These are phyloP conservation scores for Pterobdella sp. DNA, from an alignment of 2,888 invertebrate species.

Conservation along the genomic window DNA sequence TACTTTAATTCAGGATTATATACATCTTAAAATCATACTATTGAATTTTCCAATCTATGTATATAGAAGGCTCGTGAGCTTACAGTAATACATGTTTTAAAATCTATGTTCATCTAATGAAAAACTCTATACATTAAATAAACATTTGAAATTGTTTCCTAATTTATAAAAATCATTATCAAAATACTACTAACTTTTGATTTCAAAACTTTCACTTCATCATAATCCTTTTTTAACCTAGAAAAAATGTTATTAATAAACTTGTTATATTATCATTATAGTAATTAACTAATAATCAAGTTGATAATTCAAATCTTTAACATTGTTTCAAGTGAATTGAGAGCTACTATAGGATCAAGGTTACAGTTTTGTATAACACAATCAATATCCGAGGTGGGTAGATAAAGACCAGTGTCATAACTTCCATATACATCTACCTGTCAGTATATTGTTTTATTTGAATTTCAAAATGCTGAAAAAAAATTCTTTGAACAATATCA, in stretches of 20 bases:
- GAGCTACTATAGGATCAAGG: conserved; percentile 65
- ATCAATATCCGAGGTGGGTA: conserved; percentile 81
- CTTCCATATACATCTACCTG: conserved; percentile 94
- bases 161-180: neutral
- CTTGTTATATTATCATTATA: neutral
- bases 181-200: conserved; percentile 65
- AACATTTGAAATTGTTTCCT: too few relatives aligned
- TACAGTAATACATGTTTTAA: too few relatives aligned
- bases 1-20: too few relatives aligned
- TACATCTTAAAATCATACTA: too few relatives aligned
- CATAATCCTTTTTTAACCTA: conserved; percentile 68
- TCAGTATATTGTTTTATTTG: too few relatives aligned
- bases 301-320: neutral
- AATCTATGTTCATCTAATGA: too few relatives aligned
- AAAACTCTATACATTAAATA: too few relatives aligned
- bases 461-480: too few relatives aligned
- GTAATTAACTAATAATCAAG: neutral
- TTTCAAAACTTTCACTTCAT: conserved; percentile 85
- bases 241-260: neutral
- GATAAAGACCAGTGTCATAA: conserved; percentile 89
- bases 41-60: too few relatives aligned
- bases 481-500: too few relatives aligned
- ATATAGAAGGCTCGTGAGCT: too few relatives aligned
- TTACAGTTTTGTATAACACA: conserved; percentile 76
- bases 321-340: conserved; percentile 69